Evolutionary conservation across 2,113 vertebrate genomes (phyloP), one percentile per base, ranked within the genome.

Genomic region (Kryptolebias marmoratus): DNA sequence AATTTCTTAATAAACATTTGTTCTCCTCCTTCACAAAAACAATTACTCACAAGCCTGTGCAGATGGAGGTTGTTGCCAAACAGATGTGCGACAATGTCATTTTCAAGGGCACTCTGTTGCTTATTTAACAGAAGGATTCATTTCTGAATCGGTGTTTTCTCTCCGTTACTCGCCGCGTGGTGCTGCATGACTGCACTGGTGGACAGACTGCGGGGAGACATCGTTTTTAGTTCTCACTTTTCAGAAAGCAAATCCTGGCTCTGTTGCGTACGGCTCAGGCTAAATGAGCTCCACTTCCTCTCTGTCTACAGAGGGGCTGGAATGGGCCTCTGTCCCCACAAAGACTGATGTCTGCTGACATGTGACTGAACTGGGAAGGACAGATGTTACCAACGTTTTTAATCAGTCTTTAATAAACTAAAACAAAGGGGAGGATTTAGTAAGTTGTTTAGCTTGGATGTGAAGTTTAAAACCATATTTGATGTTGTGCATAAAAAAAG

Each of bases 111-210:
- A 62, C 62, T 63, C 54, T 71, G 77, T 48, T n/a, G 70, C 63
- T 81, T 82, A 81, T 81, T 87, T 87, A 87, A 87, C 80, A 73
- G 85, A 87, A 79, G 85, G 81, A 90, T 91, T 88, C 53, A 86
- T 88, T 87, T 79, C 66, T 12, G 57, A 72, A 84, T 85, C 60
- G 14, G 28, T 82, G 68, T 81, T 84, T 87, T 83, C 44, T 62
- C 71, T 78, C 66, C 65, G 56, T 88, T 88, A 71, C 88, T 85
- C 83, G 69, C 57, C 10, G 2, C 74, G 59, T 14, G 16, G 75
- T 82, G 75, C 70, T 78, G 73, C 79, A 48, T 71, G 79, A 65
- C 71, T 80, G 83, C 80, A 68, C 73, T 5, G 55, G 60, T 75
- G 73, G 83, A 90, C 88, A 88, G 89, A 87, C 85, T 86, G 84